phyloP scores from a whole-genome alignment of 1,140 invertebrate species.

The Sarcophaga bullata region DNA sequence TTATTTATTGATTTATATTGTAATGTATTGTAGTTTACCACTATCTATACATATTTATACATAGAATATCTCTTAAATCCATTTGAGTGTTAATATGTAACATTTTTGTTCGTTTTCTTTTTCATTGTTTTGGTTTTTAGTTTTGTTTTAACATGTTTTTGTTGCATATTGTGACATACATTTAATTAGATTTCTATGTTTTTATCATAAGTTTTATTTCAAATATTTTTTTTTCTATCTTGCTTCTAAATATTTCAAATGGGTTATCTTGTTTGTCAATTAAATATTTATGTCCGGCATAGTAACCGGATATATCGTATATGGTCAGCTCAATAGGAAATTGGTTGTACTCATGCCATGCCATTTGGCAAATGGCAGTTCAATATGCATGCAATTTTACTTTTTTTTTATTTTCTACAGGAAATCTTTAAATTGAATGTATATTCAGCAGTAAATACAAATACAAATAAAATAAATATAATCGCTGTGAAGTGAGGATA shows the following conservation, averaged over 20 bases:
- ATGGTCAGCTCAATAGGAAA: not conserved
- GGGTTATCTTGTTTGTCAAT: slow-evolving; percentile 17
- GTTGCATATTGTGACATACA: not conserved
- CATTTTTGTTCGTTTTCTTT: not conserved
- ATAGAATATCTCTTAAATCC: not conserved
- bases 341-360: too few species aligned
- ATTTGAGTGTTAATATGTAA: not conserved
- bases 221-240: not conserved
- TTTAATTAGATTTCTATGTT: slow-evolving; percentile 25
- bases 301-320: not conserved
- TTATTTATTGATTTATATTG: not conserved
- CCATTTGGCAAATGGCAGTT: too few species aligned
- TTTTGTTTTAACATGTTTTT: not conserved
- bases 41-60: not conserved
- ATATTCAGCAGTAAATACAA: too few species aligned
- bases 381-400: too few species aligned
- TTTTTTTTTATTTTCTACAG: too few species aligned
- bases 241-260: not conserved
- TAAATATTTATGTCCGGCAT: not conserved
- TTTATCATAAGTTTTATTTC: not conserved
- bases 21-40: not conserved
- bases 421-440: too few species aligned
- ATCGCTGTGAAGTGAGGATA: too few species aligned
- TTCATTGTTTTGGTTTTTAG: not conserved
- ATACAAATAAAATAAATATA: too few species aligned